Conservation (phyloP, 2,113 vertebrate species). For the Aphyosemion australe region DNA sequence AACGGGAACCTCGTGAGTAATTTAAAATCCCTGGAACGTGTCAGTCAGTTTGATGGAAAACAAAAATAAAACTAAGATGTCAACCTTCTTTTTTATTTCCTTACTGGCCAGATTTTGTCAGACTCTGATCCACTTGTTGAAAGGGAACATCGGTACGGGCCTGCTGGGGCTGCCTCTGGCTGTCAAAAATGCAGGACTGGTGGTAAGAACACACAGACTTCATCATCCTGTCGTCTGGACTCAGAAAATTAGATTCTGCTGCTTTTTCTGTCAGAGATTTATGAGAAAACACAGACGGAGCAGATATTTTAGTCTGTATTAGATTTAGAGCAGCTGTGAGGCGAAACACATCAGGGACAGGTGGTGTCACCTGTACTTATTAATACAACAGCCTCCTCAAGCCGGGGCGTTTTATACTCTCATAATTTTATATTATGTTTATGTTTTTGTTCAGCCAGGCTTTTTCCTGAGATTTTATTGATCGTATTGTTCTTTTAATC, state of each 20-base stretch:
- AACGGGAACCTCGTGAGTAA: conserved; percentile 76
- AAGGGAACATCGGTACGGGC: conserved; percentile 94
- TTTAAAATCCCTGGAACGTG: too few relatives aligned
- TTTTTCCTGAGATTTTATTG: too few relatives aligned
- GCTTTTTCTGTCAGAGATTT: neutral
- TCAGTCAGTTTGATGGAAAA: too few relatives aligned
- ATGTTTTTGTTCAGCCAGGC: too few relatives aligned
- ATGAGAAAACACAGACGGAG: neutral
- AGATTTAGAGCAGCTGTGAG: neutral
- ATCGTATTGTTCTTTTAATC: too few relatives aligned
- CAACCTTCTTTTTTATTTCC: neutral
- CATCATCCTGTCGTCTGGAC: neutral
- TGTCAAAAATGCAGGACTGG: conserved; percentile 92
- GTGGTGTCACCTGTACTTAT: too few relatives aligned
- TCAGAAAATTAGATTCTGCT: conserved; percentile 15
- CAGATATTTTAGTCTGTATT: neutral
- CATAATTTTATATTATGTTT: too few relatives aligned
- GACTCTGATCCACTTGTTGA: conserved; percentile 94
- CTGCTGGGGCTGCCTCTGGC: conserved; percentile 93
- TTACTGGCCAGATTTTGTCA: conserved; percentile 83
- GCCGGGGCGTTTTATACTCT: too few relatives aligned
- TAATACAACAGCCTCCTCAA: too few relatives aligned
- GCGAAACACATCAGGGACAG: neutral
- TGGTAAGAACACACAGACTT: conserved; percentile 81
- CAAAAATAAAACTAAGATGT: too few relatives aligned